Evolutionary conservation across 2,113 vertebrate species (phyloP).

Genomic region (Macroglossus sobrinus): DNA sequence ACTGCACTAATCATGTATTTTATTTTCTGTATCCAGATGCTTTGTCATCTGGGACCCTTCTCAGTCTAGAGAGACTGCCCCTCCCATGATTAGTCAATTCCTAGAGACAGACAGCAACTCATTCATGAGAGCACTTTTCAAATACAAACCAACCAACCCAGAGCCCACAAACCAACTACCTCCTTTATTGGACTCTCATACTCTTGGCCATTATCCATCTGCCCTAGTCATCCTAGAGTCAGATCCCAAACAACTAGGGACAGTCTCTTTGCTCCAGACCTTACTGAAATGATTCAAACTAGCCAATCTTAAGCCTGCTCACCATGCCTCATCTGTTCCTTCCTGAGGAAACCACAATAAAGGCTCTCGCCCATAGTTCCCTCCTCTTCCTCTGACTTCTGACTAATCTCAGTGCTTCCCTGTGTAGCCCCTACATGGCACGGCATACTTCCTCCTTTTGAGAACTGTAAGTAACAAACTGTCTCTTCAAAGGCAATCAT

Average conservation of each 20-base stretch:
- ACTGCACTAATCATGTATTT: background rate
- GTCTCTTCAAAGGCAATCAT: background rate
- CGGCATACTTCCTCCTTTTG: background rate
- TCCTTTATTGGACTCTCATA: background rate
- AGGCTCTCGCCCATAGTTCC: background rate
- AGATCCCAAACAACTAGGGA: background rate
- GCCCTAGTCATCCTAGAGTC: background rate
- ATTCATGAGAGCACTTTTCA: background rate
- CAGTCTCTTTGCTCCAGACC: background rate
- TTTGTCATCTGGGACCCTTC: background rate
- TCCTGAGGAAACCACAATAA: background rate
- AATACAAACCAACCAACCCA: background rate
- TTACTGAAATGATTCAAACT: background rate
- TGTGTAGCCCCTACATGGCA: accelerated
- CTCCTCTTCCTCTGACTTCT: background rate
- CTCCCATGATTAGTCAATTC: background rate
- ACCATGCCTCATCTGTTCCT: background rate
- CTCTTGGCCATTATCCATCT: background rate
- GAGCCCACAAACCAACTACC: background rate
- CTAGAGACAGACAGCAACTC: background rate
- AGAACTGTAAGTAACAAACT: background rate
- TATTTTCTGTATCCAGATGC: background rate
- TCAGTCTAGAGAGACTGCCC: background rate
- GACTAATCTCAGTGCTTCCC: background rate
- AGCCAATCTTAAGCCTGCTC: background rate